Base-by-base conservation (phyloP, 1,140 invertebrate species). In the Dendrolimus kikuchii region DNA sequence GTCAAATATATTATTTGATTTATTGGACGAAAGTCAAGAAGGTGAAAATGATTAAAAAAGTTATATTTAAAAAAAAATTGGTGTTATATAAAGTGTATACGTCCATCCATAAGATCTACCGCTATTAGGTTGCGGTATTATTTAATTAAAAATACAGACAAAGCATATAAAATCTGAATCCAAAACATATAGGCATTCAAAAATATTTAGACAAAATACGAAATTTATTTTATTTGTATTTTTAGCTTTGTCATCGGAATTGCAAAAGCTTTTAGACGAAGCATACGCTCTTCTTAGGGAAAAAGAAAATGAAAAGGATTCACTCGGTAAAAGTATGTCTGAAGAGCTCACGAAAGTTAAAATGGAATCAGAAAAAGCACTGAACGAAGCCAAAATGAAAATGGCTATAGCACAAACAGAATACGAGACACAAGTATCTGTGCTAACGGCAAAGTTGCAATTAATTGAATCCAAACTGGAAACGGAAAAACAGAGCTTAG, bases 241-340 rank as follows among this genome's bases (percentile, higher is more conserved):
- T 83, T 49, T 63, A 88, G 86, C 77, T 46, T 66, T 88, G 50
- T 84, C 86, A 49, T 74, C 82, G 42, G 82, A 88, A 75, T 68
- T 88, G 39, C 87, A 88, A 54, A 88, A 87, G 52, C 64, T 88
- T 38, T 63, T 88, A 46, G 82, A 88, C 61, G 86, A 88, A 75
- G 85, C 87, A 7, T 87, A 88, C 53, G 81, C 77, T 36, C 66
- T 88, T 8, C 68, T 88, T 10, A 79, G 86, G 66, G 86, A 88
- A 71, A 88, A 87, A 55, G 86, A 88, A 62, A 75, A 54, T 43
- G 86, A 88, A 74, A 88, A 88, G 59, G 86, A 88, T 67, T 81
- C 80, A 5, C 51, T 88, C 4, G 82, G 81, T 38, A 88, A 87
- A 67, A 88, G 83, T 56, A 80, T 88, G 77, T 76, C 78, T 5